Base-by-base conservation (phyloP, 2,113 vertebrate species). In the Mugil cephalus region DNA sequence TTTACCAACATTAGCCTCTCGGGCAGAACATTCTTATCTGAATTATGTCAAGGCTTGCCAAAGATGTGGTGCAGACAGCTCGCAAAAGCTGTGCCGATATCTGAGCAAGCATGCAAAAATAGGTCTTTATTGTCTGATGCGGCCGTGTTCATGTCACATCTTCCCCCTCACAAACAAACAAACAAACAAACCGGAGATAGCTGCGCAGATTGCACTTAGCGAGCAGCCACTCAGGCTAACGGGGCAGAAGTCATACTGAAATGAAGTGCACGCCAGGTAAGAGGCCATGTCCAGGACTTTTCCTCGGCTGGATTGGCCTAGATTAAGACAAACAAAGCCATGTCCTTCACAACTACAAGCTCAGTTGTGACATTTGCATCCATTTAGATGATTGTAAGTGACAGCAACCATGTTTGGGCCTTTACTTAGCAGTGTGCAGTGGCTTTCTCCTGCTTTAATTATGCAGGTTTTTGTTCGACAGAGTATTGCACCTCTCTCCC, bases 351-450 rank as follows among this genome's bases (percentile, higher is more conserved):
- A 40, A 56, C 71, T 74, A 88, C 85, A 87, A 64, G 74, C 76
- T 30, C 59, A 68, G 71, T 74, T 85, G 80, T 89, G 85, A 90
- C 80, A 85, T 87, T 83, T 86, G 86, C 83, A 77, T 83, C 79
- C 88, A 87, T 86, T 88, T 82, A 81, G 72, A 63, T 87, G 80
- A 90, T 88, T 68, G 43, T 73, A 88, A 89, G 88, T 91, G 91
- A 88, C 91, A 90, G 81, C 81, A 50, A 79, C 73, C 86, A 62
- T 90, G 88, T 89, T 84, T 71, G n/a, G n/a, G 73, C 78, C 76
- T 87, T 86, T 85, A 87, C 84, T 88, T 90, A 86, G 72, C 42
- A 7, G 43, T 53, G 39, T 50, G 73, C 67, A 34, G 30, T 8
- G 39, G 58, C 65, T 89, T 67, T 88, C 76, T 80, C 60, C 64